Evolutionary conservation across 2,113 vertebrate species (phyloP), one percentile per base, ranked within the genome.

Genomic region (Serilophus lunatus): DNA sequence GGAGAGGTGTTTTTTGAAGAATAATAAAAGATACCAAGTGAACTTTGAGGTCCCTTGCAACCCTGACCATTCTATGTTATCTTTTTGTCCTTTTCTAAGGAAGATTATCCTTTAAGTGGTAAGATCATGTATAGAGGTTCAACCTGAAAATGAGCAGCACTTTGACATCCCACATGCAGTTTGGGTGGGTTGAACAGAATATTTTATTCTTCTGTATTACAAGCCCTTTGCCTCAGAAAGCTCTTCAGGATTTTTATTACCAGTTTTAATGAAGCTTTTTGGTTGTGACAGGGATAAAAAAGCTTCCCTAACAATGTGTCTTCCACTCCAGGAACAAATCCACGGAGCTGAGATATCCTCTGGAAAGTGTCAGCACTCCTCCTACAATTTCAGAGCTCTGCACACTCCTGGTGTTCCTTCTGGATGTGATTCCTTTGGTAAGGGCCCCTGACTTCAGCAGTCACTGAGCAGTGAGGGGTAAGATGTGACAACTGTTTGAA

Each of bases 391-490:
- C 98, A 6, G 99, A 99, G 95, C 98, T 99, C 84, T 99, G 99
- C 78, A 98, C 91, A 0, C 98, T 99, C 38, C 96, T 99, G 8
- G 98, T 99, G 57, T 99, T 99, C 90, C 98, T 99, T 18, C 98
- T 99, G 63, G 99, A 99, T 3, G 98, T 99, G 54, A 98, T 99
- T 75, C 99, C 99, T 94, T 94, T 99, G 99, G 99, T 99, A 97
- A 97, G 97, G 80, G 64, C 63, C 33, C 29, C 28, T 35, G 5
- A 5, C 17, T 18, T 82, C 11, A 9, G 5, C 49, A 47, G 0
- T 8, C 38, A 8, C 24, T 78, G 22, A 4, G 12, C 15, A 25
- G 26, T 11, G 38, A 50, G 42, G 51, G 47, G 23, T 60, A 3
- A 22, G 42, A 23, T 35, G 19, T 35, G 40, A 7, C 17, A 59